Percentiles rank a stretch among this genome's conserved stretches.
Conservation (phyloP, 2,113 vertebrate species). For the Heterotis niloticus region DNA sequence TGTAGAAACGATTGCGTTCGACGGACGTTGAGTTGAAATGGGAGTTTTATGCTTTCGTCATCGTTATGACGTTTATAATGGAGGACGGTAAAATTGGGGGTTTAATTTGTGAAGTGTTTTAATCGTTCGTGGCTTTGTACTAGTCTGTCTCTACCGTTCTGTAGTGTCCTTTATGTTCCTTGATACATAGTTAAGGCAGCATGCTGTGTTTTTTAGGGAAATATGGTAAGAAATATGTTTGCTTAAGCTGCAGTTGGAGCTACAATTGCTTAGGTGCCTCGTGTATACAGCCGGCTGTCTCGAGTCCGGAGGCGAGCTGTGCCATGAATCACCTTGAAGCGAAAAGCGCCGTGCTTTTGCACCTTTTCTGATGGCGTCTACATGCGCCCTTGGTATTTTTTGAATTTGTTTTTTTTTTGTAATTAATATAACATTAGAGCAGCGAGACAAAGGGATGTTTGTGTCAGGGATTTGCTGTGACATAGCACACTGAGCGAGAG, state of each 20-base stretch:
- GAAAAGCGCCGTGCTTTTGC: not conserved
- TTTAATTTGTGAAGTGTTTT: constrained; percentile 1
- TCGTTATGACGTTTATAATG: not conserved
- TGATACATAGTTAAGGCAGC: not conserved
- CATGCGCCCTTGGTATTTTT: not conserved
- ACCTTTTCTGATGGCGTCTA: not conserved
- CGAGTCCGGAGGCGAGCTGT: not conserved
- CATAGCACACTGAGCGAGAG: not conserved
- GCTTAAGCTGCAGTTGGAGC: not conserved
- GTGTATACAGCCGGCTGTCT: no score
- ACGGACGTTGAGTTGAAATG: constrained; percentile 4
- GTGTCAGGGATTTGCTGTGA: not conserved
- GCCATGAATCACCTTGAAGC: constrained; percentile 1
- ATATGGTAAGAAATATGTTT: not conserved
- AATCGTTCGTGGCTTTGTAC: not conserved
- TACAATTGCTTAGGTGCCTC: not conserved
- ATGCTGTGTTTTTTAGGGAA: not conserved
- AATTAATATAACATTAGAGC: not conserved
- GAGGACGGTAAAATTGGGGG: not conserved
- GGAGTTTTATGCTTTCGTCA: not conserved
- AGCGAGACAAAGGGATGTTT: not conserved
- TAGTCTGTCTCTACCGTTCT: not conserved
- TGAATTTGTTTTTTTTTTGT: not conserved
- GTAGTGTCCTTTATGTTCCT: not conserved
- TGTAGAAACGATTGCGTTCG: not conserved